Evolutionary conservation across 2,797 vertebrate genomes (phyloP), one percentile per base, ranked within the genome.

Genomic region (Halcyon badia): DNA sequence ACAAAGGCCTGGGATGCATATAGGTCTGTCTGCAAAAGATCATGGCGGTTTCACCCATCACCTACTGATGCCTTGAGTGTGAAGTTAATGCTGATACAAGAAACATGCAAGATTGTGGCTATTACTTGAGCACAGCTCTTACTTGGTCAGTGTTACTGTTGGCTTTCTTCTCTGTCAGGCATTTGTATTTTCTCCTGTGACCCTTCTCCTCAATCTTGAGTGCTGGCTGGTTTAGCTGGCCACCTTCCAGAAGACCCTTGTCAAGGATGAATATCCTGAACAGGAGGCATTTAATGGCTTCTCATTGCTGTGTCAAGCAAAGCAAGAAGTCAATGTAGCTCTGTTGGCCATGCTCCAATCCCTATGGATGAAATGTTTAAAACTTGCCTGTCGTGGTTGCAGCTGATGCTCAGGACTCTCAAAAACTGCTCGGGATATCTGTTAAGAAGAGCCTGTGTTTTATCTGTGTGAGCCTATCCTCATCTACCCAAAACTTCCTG

Each of bases 141-240:
- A 35, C 69, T 87, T 69, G 56, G 46, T 41, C 60, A 72, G 2
- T 64, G 46, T 18, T 60, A 10, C 33, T 37, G 31, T 46, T 81
- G 60, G n/a, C 51, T 92, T 77, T 46, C n/a, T 76, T 30, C 33
- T 79, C 73, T 37, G 54, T 49, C 75, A 84, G 56, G 71, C 42
- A 37, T 42, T 91, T 68, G 42, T 66, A 9, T 70, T 66, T 81
- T 31, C 75, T 92, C 41, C 61, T 81, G 48, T 81, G 65, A 81
- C 70, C 70, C n/a, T 90, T 64, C 35, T 68, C 22, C 56, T 90
- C 31, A 6, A 2, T 70, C 52, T n/a, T 57, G 49, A 87, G 73
- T 41, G 42, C 86, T 81, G 89, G 73, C 24, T 95, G 86, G 83
- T 94, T 93, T 90, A 95, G 35, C 92, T 94, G 92, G 79, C 70